Evolutionary conservation across 2,797 vertebrate genomes (phyloP).

Genomic region (Loris lydekkerianus): DNA sequence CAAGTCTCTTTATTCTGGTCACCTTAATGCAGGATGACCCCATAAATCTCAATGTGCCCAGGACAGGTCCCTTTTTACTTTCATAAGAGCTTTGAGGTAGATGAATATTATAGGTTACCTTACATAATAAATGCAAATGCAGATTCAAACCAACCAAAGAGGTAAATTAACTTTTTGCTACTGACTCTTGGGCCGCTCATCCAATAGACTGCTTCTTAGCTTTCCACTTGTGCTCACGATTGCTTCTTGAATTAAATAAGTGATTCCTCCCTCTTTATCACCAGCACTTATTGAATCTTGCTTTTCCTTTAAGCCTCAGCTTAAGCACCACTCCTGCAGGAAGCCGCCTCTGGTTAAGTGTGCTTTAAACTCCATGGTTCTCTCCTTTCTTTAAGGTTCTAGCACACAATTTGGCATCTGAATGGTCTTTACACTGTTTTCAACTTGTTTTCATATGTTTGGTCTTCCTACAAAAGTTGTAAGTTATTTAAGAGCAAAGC

Average conservation of each 20-base stretch:
- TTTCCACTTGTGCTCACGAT: neutral
- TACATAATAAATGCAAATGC: neutral
- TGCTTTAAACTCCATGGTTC: neutral
- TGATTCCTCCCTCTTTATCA: neutral
- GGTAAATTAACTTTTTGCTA: constrained; percentile 5
- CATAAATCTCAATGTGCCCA: neutral
- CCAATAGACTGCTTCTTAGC: neutral
- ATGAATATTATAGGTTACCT: neutral
- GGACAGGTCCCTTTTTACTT: neutral
- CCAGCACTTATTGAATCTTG: neutral
- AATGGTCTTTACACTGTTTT: constrained; percentile 23
- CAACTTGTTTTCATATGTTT: neutral
- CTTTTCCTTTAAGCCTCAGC: neutral
- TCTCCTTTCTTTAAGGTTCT: constrained; percentile 28
- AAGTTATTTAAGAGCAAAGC: constrained; percentile 28
- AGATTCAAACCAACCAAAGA: constrained; percentile 55
- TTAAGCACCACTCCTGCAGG: neutral
- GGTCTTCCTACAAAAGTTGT: neutral
- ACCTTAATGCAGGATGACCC: neutral
- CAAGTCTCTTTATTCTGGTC: neutral
- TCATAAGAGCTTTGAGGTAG: neutral
- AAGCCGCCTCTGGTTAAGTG: neutral
- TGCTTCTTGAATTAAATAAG: neutral
- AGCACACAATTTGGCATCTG: neutral
- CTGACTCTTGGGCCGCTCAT: neutral